Conservation (phyloP, 1,140 invertebrate genomes). For the Proales similis region DNA sequence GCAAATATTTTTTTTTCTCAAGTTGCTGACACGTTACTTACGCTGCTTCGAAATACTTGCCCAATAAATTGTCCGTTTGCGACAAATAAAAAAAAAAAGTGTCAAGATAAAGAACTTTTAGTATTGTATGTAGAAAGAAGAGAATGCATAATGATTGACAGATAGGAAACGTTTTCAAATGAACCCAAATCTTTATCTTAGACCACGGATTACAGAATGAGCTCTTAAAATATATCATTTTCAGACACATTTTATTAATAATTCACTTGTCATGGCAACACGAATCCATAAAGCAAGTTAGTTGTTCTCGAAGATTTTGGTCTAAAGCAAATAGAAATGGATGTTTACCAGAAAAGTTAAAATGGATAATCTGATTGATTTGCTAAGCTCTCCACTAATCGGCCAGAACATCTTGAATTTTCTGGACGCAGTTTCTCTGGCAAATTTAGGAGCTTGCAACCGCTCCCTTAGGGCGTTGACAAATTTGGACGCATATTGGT, state of each 20-base stretch:
- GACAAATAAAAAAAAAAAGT: too few species aligned
- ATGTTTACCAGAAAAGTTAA: background rate
- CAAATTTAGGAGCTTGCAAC: conserved; percentile 20
- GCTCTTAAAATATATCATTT: conserved; percentile 13
- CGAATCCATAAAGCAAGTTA: background rate
- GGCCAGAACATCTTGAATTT: conserved; percentile 15
- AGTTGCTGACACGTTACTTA: too few species aligned
- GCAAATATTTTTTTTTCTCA: too few species aligned
- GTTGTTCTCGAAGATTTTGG: background rate
- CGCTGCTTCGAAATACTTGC: too few species aligned
- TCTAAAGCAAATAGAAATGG: background rate
- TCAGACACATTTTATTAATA: background rate
- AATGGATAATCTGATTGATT: conserved; percentile 16
- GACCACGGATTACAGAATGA: too few species aligned
- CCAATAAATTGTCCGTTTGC: too few species aligned
- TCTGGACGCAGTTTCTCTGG: conserved; percentile 25
- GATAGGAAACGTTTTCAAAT: too few species aligned
- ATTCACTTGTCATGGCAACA: conserved; percentile 30
- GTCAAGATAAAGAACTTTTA: too few species aligned
- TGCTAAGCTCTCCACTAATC: background rate
- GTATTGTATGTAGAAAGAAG: too few species aligned
- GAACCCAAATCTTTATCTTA: too few species aligned
- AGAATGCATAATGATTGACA: too few species aligned
- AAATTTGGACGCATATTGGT: conserved; percentile 9
- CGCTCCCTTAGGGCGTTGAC: background rate